Evolutionary conservation across 2,797 vertebrate species (phyloP), one percentile per base, ranked within the genome.

Genomic region (Ctenosaura bakeri): DNA sequence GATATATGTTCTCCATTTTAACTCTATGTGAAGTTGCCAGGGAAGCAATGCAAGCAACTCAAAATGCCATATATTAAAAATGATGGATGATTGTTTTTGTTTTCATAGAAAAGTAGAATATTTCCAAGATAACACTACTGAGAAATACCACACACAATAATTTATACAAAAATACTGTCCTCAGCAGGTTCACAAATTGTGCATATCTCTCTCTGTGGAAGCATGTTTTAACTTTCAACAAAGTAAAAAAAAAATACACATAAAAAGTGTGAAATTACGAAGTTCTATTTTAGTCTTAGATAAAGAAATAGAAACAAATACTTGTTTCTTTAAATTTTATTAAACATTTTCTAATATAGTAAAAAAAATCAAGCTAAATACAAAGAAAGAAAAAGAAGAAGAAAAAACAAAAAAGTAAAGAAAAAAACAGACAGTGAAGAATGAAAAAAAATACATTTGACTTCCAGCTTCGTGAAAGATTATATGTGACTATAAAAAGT

Each of bases 61-160:
- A 46, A 64, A 85, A 85, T 54, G 54, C 52, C 71, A 35, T 85
- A 52, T 52, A 20, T 71, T 85, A 73, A 54, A 85, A 85, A 85
- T 73, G 71, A 73, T 38, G 10, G 66, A 2, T 69, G 66, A 10
- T 10, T 20, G 16, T 46, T 46, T 46, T 22, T 54, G n/a, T 54
- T 85, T 85, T 73, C 66, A 85, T 73, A 18, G 64, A 14, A 50
- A 66, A 66, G 64, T 14, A 71, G 18, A 64, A 74, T 74, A 59
- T 74, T 54, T 56, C 74, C 38, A 56, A 56, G 29, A n/a, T 52
- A 86, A 76, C 22, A 86, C 74, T 76, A 86, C 24, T 54, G 52
- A 76, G 35, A 56, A 86, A 59, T 10, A 24, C 69, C 50, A 86
- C 24, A 56, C 54, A 38, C 12, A 56, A 24, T 42, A 74, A 29